Evolutionary conservation across 2,888 invertebrate species (phyloP).

Genomic region (Pristionchus maxplancki): DNA sequence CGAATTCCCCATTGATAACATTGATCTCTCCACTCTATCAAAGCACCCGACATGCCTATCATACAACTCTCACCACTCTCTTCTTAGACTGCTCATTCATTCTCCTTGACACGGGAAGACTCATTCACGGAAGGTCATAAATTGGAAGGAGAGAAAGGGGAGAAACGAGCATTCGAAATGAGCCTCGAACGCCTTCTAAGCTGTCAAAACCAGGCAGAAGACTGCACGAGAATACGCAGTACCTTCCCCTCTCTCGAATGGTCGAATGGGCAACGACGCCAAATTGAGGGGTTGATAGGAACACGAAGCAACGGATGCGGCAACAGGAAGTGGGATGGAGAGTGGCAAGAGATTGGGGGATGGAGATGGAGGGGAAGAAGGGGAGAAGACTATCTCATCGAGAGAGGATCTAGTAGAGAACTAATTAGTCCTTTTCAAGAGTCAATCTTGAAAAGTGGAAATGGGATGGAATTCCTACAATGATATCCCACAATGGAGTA

Average conservation of each 20-base stretch:
- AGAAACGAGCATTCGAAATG: not conserved
- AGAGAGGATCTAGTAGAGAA: not conserved
- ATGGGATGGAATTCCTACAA: not conserved
- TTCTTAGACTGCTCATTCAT: not conserved
- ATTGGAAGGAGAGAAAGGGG: not conserved
- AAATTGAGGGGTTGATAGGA: slow-evolving; percentile 53
- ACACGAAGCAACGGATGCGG: slow-evolving; percentile 48
- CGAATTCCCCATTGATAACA: slow-evolving; percentile 5
- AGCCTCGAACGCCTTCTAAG: not conserved
- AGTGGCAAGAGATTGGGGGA: not conserved
- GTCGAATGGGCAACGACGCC: slow-evolving; percentile 15
- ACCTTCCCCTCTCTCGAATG: not conserved
- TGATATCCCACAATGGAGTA: not conserved
- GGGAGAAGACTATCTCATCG: slow-evolving; percentile 3
- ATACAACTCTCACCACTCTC: not conserved
- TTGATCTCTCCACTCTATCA: not conserved
- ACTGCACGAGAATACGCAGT: not conserved
- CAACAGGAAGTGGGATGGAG: not conserved
- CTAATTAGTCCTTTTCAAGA: not conserved
- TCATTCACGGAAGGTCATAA: slow-evolving; percentile 9
- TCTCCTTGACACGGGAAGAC: not conserved
- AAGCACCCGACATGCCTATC: not conserved
- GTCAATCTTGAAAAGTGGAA: not conserved
- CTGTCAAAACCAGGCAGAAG: not conserved
- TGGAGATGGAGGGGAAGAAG: not conserved